Evolutionary conservation across 2,113 vertebrate species (phyloP).

Genomic region (Grammomys surdaster): DNA sequence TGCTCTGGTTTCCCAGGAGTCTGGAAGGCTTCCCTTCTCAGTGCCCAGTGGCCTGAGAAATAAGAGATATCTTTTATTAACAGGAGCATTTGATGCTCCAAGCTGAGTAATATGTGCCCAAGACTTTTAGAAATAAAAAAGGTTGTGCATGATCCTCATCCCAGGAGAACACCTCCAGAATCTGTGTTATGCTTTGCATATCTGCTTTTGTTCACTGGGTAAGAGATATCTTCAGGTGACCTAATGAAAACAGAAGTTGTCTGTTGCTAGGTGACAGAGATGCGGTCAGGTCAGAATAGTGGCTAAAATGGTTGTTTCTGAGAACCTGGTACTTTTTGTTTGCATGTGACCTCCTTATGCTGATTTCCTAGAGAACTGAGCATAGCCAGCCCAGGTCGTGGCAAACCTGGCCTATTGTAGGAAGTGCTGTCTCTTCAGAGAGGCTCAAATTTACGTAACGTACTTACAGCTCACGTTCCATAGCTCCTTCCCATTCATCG

Average conservation of each 20-base stretch:
- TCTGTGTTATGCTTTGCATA: no score
- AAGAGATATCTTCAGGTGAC: background rate
- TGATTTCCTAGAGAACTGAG: background rate
- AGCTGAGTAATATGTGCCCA: background rate
- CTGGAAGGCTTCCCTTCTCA: background rate
- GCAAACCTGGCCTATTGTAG: background rate
- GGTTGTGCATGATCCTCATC: rapidly evolving
- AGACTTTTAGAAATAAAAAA: background rate
- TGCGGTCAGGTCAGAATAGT: background rate
- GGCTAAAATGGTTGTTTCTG: background rate
- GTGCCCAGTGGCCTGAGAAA: no score
- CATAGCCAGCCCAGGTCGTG: no score
- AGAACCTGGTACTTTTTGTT: background rate
- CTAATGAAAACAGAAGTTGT: background rate
- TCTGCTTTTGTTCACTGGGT: background rate
- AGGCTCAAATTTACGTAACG: rapidly evolving
- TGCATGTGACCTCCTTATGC: background rate
- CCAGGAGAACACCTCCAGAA: no score
- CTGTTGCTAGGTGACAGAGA: background rate
- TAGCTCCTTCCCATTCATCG: background rate
- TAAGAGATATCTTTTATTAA: no score
- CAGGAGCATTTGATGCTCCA: background rate
- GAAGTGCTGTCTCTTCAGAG: background rate
- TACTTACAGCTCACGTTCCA: background rate
- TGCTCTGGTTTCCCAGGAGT: background rate